phyloP scores from a whole-genome alignment of 2,113 vertebrate genomes.

The Phodopus roborovskii region DNA sequence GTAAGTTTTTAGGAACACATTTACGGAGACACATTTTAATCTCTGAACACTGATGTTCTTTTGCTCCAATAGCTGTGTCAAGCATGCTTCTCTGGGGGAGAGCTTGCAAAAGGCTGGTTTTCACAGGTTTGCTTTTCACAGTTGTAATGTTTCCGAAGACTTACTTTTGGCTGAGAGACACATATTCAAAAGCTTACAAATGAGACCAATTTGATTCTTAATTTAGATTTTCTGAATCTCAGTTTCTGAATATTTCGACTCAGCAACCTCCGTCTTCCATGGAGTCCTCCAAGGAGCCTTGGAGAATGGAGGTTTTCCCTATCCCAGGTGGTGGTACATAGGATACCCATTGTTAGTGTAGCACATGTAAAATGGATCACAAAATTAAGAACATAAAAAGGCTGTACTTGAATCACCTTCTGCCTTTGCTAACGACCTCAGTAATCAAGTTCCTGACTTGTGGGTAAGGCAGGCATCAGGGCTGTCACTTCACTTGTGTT shows the following conservation, averaged over 20 bases:
- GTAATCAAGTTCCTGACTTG: neutral
- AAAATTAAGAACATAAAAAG: neutral
- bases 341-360: too few relatives aligned
- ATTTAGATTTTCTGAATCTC: conserved; percentile 47
- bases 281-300: neutral
- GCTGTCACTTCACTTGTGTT: neutral
- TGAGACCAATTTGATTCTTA: conserved; percentile 61
- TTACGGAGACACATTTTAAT: conserved; percentile 61
- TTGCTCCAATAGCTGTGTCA: neutral
- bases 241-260: neutral
- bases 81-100: neutral
- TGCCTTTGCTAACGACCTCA: neutral
- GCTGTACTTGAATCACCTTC: neutral
- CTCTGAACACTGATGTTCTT: conserved; percentile 1
- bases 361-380: neutral
- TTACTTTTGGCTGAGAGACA: conserved; percentile 59
- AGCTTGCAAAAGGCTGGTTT: conserved; percentile 40
- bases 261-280: neutral
- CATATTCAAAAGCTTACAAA: conserved; percentile 59
- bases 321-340: neutral
- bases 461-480: neutral
- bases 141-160: conserved; percentile 54
- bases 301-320: neutral
- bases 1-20: conserved; percentile 38
- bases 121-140: conserved; percentile 52